These are phyloP conservation scores for Lasiurus cinereus DNA, from an alignment of 2,113 vertebrate genomes.

Conservation along the genomic window DNA sequence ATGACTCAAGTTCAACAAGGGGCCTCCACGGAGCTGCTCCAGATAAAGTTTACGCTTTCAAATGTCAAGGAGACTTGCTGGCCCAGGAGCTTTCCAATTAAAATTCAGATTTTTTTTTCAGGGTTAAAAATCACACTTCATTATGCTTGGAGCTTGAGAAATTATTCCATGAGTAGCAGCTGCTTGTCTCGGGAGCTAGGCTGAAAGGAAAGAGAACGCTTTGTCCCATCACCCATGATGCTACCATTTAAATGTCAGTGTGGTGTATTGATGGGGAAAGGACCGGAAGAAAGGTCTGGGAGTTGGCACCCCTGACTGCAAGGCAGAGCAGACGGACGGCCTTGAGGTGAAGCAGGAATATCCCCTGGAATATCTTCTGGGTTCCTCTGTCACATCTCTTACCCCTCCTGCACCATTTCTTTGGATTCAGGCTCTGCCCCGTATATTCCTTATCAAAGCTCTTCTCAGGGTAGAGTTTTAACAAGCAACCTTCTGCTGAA, in stretches of 20 bases:
- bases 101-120: slow-evolving; percentile 56
- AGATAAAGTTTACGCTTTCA: not conserved
- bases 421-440: slow-evolving; percentile 12
- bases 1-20: slow-evolving; percentile 33
- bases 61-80: slow-evolving; percentile 53
- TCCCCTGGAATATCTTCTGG: not conserved
- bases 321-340: fast-evolving
- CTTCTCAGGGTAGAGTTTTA: slow-evolving; percentile 44
- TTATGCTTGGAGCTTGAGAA: slow-evolving; percentile 43
- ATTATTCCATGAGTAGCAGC: slow-evolving; percentile 49
- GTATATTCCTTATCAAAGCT: slow-evolving; percentile 8
- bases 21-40: slow-evolving; percentile 28
- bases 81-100: slow-evolving; percentile 21
- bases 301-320: not conserved
- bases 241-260: not conserved
- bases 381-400: not conserved
- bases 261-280: not conserved
- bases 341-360: not conserved
- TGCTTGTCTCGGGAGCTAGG: slow-evolving; percentile 18
- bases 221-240: not conserved
- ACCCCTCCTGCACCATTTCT: not conserved
- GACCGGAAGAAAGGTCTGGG: not conserved
- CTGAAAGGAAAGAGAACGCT: not conserved
- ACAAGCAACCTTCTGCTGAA: not conserved
- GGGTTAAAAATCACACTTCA: slow-evolving; percentile 50